Percentiles rank a stretch among this genome's conserved stretches.
Evolutionary conservation across 2,888 invertebrate species (phyloP).

Genomic region (Aquatica leii): DNA sequence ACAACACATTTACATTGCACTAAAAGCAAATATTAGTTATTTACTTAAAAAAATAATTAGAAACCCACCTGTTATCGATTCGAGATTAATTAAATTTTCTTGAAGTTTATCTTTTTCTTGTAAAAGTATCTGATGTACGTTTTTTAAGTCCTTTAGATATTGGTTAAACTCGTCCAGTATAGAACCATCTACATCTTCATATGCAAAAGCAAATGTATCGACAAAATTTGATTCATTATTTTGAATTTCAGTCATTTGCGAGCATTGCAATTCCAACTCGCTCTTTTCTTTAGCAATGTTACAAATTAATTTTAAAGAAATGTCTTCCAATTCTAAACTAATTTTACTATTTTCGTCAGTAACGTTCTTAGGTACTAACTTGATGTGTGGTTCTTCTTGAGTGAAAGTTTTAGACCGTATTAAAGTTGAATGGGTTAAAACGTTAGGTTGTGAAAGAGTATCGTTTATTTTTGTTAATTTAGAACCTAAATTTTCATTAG

Average conservation of each 20-base stretch:
- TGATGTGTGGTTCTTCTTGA: slow-evolving; percentile 69
- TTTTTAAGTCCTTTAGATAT: slow-evolving; percentile 68
- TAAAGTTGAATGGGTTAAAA: slow-evolving; percentile 55
- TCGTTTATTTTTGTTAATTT: slow-evolving; percentile 65
- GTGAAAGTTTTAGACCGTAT: slow-evolving; percentile 73
- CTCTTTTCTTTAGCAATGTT: slow-evolving; percentile 75
- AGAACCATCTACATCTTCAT: slow-evolving; percentile 67
- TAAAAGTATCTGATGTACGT: slow-evolving; percentile 68
- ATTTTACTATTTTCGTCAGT: slow-evolving; percentile 61
- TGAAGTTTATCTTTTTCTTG: slow-evolving; percentile 71
- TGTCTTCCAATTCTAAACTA: slow-evolving; percentile 78
- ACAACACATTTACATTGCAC: not conserved
- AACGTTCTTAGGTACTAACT: slow-evolving; percentile 62
- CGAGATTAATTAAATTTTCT: slow-evolving; percentile 58
- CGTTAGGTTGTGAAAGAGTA: slow-evolving; percentile 61
- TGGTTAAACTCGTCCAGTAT: slow-evolving; percentile 70
- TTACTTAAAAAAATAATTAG: not conserved
- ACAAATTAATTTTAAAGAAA: slow-evolving; percentile 74
- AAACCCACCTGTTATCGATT: slow-evolving; percentile 58
- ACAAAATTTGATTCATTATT: slow-evolving; percentile 67
- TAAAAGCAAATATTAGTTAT: not conserved
- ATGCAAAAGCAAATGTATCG: slow-evolving; percentile 65
- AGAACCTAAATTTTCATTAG: slow-evolving; percentile 64
- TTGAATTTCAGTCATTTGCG: slow-evolving; percentile 72
- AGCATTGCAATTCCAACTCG: slow-evolving; percentile 73